phyloP scores from a whole-genome alignment of 2,888 invertebrate genomes.

The Sarcophaga rosellei region DNA sequence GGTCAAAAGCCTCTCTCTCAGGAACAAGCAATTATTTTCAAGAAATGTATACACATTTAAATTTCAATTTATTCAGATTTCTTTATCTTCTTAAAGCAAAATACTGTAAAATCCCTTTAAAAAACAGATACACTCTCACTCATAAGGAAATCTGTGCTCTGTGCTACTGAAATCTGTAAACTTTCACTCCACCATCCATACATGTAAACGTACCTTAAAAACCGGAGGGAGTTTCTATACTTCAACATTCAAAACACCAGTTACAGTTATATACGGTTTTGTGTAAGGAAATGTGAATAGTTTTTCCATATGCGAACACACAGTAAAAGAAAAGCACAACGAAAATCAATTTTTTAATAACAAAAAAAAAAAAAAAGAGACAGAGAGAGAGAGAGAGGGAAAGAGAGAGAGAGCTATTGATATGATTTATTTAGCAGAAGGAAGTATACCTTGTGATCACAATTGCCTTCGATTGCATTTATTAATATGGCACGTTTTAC shows the following conservation, averaged over 20 bases:
- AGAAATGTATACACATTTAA: too few species aligned
- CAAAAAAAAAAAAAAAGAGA: not conserved
- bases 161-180: conserved; percentile 36
- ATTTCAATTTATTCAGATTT: not conserved
- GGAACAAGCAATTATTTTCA: too few species aligned
- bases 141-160: conserved; percentile 21
- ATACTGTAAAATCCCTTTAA: not conserved
- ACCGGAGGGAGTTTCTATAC: conserved; percentile 31
- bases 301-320: conserved; percentile 2
- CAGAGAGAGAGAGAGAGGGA: not conserved
- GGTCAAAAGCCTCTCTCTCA: too few species aligned
- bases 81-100: not conserved
- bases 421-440: conserved; percentile 4
- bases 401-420: not conserved
- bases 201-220: not conserved
- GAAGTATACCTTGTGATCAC: not conserved
- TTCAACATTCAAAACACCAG: conserved; percentile 12
- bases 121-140: not conserved
- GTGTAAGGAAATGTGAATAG: not conserved
- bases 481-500: conserved; percentile 56
- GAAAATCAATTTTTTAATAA: conserved; percentile 48
- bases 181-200: conserved; percentile 33
- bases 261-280: not conserved
- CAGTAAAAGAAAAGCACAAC: not conserved
- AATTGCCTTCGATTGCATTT: conserved; percentile 21